phyloP scores from a whole-genome alignment of 1,140 invertebrate species.

The Notospermus geniculatus region DNA sequence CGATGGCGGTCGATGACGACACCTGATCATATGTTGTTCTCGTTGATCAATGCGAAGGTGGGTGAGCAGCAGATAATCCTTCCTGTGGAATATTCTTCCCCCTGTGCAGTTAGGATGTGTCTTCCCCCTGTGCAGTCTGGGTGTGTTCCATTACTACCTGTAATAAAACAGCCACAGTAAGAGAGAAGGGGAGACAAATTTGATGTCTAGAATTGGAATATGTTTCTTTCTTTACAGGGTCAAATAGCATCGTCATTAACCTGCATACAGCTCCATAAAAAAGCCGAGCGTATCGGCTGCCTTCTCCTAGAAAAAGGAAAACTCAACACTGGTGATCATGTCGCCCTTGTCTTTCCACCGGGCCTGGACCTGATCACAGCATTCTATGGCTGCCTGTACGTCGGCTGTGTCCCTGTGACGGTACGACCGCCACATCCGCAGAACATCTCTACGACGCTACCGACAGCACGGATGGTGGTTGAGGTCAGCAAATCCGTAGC shows the following conservation, averaged over 20 bases:
- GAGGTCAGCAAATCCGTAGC: conserved; percentile 91
- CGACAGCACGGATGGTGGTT: conserved; percentile 70
- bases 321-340: conserved; percentile 94
- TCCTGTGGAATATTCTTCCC: too few relatives aligned
- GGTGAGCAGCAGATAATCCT: too few relatives aligned
- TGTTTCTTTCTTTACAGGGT: conserved; percentile 59
- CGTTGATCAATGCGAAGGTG: conserved; percentile 87
- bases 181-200: too few relatives aligned
- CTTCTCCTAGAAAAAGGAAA: conserved; percentile 89
- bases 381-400: conserved; percentile 98
- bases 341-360: conserved; percentile 96
- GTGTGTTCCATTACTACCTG: too few relatives aligned
- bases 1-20: conserved; percentile 91
- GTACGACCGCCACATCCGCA: conserved; percentile 97
- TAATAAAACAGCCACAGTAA: too few relatives aligned
- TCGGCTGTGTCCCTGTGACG: conserved; percentile 94
- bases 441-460: conserved; percentile 94
- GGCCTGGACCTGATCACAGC: conserved; percentile 93
- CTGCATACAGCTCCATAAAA: conserved; percentile 93
- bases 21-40: conserved; percentile 97
- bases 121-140: too few relatives aligned
- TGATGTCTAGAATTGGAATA: too few relatives aligned
- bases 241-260: conserved; percentile 80
- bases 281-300: conserved; percentile 93
- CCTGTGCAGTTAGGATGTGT: too few relatives aligned